Evolutionary conservation across 2,113 vertebrate genomes (phyloP), one percentile per base, ranked within the genome.

Genomic region (Nannobrachium achirus): DNA sequence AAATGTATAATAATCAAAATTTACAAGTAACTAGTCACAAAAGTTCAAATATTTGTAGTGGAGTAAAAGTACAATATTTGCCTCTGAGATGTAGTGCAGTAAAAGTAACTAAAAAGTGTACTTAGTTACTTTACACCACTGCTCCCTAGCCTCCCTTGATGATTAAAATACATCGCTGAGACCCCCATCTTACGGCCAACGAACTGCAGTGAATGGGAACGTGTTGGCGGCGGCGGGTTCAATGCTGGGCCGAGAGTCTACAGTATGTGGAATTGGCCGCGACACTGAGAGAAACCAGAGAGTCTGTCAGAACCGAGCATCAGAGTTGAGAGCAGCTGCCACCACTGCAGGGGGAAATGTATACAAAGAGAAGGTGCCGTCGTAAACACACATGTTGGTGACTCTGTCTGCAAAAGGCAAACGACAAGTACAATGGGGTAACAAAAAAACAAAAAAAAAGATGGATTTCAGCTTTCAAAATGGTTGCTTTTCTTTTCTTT

Each of bases 271-370:
- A 64, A 45, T 14, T 10, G 1, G 11, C 45, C 44, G 61, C n/a
- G 63, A 59, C 63, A 51, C 4, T 44, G 78, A 81, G 18, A 58
- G 14, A 77, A 56, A 75, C 46, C 76, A 83, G 82, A 64, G 44
- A 33, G 55, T 71, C 39, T 62, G 66, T 75, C 16, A 76, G 3
- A 53, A 79, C 58, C 52, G 13, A 55, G 11, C 49, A 79, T 56
- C 41, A 63, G 57, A 14, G 57, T 39, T 7, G 10, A 45, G 8
- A 19, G 45, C 33, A 38, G 58, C n/a, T 15, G 33, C 20, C 50
- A 10, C n/a, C 19, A 14, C 60, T n/a, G 10, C 18, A 44, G 3
- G 18, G 41, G 9, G 49, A 16, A 33, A 33, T 3, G 0, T 44
- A 48, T 69, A 66, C 70, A 63, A 62, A 13, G 1, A 65, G 57